Conservation (phyloP, 2,113 vertebrate genomes). For the Cinclus cinclus region DNA sequence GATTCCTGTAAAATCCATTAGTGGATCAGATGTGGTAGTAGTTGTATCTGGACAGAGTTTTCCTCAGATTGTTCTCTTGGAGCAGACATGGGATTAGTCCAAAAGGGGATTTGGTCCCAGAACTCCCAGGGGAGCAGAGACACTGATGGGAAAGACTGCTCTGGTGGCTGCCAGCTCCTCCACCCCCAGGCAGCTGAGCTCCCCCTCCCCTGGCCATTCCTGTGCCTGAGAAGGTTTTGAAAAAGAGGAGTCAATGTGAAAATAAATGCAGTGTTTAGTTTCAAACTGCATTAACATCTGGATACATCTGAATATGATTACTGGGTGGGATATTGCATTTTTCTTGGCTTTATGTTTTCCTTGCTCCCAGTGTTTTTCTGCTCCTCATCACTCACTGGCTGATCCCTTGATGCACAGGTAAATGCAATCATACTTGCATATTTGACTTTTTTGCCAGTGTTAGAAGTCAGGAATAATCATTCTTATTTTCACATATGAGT, state of each 20-base stretch:
- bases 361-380: background rate
- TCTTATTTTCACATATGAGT: background rate
- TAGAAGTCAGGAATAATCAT: background rate
- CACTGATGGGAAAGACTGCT: background rate
- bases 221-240: background rate
- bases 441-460: background rate
- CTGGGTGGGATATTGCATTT: background rate
- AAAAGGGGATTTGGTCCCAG: background rate
- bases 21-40: background rate
- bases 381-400: background rate
- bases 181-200: background rate
- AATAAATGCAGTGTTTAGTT: background rate
- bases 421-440: background rate
- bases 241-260: background rate
- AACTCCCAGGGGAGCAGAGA: background rate
- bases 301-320: background rate
- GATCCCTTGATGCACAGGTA: background rate
- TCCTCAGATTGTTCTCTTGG: background rate
- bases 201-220: background rate
- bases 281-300: conserved; percentile 26
- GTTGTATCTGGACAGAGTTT: background rate
- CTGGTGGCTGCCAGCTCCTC: background rate
- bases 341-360: background rate
- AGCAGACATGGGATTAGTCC: background rate
- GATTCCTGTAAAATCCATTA: background rate